Conservation (phyloP, 1,140 invertebrate species). For the Calephelis virginiensis region DNA sequence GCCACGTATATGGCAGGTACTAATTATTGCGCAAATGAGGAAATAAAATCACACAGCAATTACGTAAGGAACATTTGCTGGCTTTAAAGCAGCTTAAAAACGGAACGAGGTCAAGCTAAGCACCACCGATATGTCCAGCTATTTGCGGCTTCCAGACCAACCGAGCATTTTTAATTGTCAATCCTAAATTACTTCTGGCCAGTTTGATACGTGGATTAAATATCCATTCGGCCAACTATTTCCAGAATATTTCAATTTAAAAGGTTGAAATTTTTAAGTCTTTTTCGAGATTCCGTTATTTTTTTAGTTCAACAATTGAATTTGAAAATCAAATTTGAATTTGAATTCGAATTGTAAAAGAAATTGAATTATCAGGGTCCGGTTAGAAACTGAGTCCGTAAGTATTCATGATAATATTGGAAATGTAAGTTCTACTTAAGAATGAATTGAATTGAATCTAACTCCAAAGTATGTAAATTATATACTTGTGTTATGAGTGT, state of each 20-base stretch:
- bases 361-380: too few species aligned
- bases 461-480: too few species aligned
- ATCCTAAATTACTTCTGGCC: conserved; percentile 13
- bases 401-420: too few species aligned
- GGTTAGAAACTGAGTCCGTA: too few species aligned
- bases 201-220: conserved; percentile 16
- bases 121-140: conserved; percentile 22
- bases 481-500: too few species aligned
- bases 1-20: neutral
- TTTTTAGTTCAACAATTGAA: too few species aligned
- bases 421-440: too few species aligned
- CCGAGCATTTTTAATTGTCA: conserved; percentile 23
- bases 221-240: neutral
- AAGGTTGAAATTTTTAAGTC: neutral
- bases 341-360: too few species aligned
- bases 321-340: too few species aligned
- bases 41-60: neutral
- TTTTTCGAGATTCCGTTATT: too few species aligned
- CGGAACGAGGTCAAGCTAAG: conserved; percentile 26
- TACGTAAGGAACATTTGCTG: neutral
- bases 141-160: conserved; percentile 27
- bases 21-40: neutral
- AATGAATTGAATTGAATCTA: too few species aligned
- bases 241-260: neutral
- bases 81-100: conserved; percentile 20